Evolutionary conservation across 2,888 invertebrate species (phyloP), one percentile per base, ranked within the genome.

Genomic region (Carabus problematicus): DNA sequence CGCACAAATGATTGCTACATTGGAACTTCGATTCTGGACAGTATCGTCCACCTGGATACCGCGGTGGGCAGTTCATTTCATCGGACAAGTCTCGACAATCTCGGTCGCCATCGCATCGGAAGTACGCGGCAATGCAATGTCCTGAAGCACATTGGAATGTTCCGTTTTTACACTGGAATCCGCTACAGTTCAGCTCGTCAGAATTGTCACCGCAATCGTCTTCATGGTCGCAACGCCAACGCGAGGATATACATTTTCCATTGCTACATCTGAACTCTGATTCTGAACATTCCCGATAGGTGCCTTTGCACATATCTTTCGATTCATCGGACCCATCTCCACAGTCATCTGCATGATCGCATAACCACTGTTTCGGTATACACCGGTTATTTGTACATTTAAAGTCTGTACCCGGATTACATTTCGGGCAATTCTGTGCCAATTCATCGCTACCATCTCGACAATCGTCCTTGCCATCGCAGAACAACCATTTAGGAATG

Each of bases 401-500:
- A 83, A 97, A 98, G 78, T 98, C 98, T 1, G 94, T 94, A 14
- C 91, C 91, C 0, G 89, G 78, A 73, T 92, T 92, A 79, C 98
- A 99, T 60, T 88, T 85, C 0, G 96, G 97, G 80, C 98, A 98
- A 77, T 94, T 93, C 75, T 93, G 93, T 0, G 94, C 89, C 55
- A 91, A 82, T 81, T 99, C 98, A 79, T 99, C 98, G 39, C 95
- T 95, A 69, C 93, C 93, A 79, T 98, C 98, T 2, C 96, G 85
- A 76, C 97, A 97, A 79, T 98, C 98, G 77, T 98, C 97, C 80
- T 96, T 96, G 9, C 98, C 98, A 79, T 98, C 97, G 80, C 98
- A 99, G 88, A 97, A 95, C 72, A 97, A 84, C 97, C 97, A 98
- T 82, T 95, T 94, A 0, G 98, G 98, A 76, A 98, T 97, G 81